These are phyloP conservation scores for Psilanteris sp. DNA, from an alignment of 1,140 invertebrate genomes.

Conservation along the genomic window DNA sequence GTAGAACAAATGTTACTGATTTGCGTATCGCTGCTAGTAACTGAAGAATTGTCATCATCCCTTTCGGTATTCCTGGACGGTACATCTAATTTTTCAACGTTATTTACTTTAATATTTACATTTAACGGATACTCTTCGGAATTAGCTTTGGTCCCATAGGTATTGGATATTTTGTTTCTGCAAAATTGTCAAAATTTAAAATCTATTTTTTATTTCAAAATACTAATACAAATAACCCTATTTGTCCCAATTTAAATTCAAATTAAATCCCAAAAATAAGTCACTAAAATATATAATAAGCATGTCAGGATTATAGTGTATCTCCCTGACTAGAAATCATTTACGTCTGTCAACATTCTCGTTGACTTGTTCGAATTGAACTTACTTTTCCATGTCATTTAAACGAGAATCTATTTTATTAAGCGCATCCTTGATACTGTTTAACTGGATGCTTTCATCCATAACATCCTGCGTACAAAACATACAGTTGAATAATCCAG, in stretches of 20 bases:
- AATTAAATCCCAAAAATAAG: too few species aligned
- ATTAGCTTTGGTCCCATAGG: too few species aligned
- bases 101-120: constrained; percentile 10
- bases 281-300: background rate
- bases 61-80: constrained; percentile 57
- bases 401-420: constrained; percentile 79
- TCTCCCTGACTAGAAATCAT: too few species aligned
- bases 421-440: constrained; percentile 81
- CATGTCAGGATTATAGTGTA: too few species aligned
- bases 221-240: too few species aligned
- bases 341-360: too few species aligned
- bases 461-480: constrained; percentile 82
- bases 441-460: constrained; percentile 81
- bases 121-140: constrained; percentile 20
- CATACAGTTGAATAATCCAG: constrained; percentile 83
- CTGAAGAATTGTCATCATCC: constrained; percentile 58
- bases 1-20: constrained; percentile 28
- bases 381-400: constrained; percentile 78
- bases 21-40: constrained; percentile 28
- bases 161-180: too few species aligned
- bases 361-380: too few species aligned
- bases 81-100: constrained; percentile 10
- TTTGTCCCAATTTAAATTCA: too few species aligned
- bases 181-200: too few species aligned
- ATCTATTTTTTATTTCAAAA: too few species aligned